Base-by-base conservation (phyloP, 1,140 invertebrate genomes). In the Eubasilissa regina region DNA sequence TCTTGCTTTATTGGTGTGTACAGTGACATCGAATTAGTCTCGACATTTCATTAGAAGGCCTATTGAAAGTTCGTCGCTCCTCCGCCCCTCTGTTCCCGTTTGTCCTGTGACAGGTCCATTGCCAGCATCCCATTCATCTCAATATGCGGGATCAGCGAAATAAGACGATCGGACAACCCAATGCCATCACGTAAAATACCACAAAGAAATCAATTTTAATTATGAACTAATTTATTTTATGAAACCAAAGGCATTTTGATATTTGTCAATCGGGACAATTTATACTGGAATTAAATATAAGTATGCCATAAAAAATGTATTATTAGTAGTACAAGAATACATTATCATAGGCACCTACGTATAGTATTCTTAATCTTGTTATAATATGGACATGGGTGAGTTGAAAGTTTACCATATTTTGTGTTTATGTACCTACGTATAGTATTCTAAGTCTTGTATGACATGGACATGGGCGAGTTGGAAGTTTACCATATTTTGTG, bases 121-220 rank as follows among this genome's bases (percentile, higher is more conserved):
- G 60, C 60, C 60, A 43, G 35, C 60, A 64, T 58, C 60, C n/a
- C 60, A 64, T 64, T 25, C 60, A 64, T 64, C 60, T 64, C 35
- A 64, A 64, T 64, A 19, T 64, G 60, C 25, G 21, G 7, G 60
- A 21, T 62, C 17, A 17, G 21, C 25, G 58, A 17, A 9, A 12
- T 25, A 43, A 58, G 60, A 51, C 35, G 60, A 43, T 64, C n/a
- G 60, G 60, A 11, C 10, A 35, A 15, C 17, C 55, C 17, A 15
- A 58, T 21, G 55, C 15, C 55, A 58, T 4, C 6, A 1, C 55
- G 9, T 11, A 11, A 58, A 58, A 58, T 15, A 15, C 55, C 55
- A 21, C 21, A 58, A 58, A 58, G 9, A 21, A 21, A 58, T 8
- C 55, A 58, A 58, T 58, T 58, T 35, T 21, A 21, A 10, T 56